Conservation (phyloP, 2,797 vertebrate genomes). For the Phalloptychus januarius region DNA sequence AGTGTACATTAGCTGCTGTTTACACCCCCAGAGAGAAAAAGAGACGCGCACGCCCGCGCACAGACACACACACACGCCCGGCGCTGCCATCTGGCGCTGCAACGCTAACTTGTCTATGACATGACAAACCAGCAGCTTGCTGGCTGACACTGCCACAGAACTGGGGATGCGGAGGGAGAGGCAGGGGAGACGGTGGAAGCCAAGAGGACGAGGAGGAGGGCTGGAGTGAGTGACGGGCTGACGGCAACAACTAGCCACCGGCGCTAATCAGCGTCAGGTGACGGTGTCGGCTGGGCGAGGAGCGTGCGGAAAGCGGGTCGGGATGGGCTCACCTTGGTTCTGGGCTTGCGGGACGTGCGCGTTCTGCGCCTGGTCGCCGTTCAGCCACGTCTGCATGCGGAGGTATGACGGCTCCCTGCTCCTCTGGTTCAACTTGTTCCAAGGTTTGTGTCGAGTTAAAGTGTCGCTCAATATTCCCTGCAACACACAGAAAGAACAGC, state of each 20-base stretch:
- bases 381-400: constrained; percentile 97
- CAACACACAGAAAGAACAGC: constrained; percentile 60
- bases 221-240: constrained; percentile 71
- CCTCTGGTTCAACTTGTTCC: constrained; percentile 95
- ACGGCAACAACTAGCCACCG: constrained; percentile 72
- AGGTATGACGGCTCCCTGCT: constrained; percentile 92
- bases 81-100: constrained; percentile 80
- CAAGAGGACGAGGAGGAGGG: constrained; percentile 17
- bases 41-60: constrained; percentile 53
- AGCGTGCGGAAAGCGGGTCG: constrained; percentile 2
- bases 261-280: constrained; percentile 64
- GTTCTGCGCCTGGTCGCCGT: constrained; percentile 92
- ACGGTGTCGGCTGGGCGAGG: constrained; percentile 31
- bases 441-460: constrained; percentile 92
- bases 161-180: constrained; percentile 63
- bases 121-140: constrained; percentile 84
- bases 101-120: constrained; percentile 82
- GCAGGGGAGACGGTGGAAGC: constrained; percentile 15
- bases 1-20: constrained; percentile 98
- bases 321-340: constrained; percentile 73
- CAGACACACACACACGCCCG: constrained; percentile 54
- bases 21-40: constrained; percentile 85
- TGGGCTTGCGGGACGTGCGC: constrained; percentile 73
- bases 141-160: constrained; percentile 80
- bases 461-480: constrained; percentile 93